phyloP scores from a whole-genome alignment of 2,888 invertebrate species.

The Tetragonisca angustula region DNA sequence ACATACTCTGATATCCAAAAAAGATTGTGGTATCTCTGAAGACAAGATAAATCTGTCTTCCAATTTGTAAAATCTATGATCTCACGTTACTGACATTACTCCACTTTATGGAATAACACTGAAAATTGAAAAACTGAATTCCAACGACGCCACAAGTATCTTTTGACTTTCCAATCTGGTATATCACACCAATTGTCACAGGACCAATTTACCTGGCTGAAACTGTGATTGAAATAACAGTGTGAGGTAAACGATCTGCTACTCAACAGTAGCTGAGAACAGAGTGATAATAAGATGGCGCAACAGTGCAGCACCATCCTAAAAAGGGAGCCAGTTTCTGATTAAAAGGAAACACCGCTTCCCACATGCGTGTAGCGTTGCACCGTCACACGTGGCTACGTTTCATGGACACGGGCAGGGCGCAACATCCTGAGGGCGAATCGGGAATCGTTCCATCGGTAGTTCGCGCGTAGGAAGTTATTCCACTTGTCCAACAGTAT shows the following conservation, averaged over 20 bases:
- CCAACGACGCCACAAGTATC: background rate
- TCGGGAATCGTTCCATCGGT: constrained; percentile 33
- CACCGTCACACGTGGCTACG: constrained; percentile 49
- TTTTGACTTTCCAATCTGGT: no score
- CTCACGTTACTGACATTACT: no score
- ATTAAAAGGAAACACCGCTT: constrained; percentile 7
- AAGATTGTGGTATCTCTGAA: no score
- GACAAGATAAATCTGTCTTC: background rate
- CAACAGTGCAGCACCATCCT: constrained; percentile 14
- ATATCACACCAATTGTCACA: no score
- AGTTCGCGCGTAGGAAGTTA: constrained; percentile 64
- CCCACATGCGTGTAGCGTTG: constrained; percentile 28
- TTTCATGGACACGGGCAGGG: constrained; percentile 25
- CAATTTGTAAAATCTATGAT: background rate
- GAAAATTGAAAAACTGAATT: no score
- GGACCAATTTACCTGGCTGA: background rate
- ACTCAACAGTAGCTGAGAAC: background rate
- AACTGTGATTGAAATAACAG: background rate
- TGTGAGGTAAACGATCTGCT: background rate
- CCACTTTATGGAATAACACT: no score
- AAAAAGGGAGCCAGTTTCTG: constrained; percentile 41
- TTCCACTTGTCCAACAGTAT: constrained; percentile 56
- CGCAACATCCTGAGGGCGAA: constrained; percentile 51
- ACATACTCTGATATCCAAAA: no score
- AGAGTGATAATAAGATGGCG: constrained; percentile 19